Base-by-base conservation (phyloP, 2,797 vertebrate species). In the Coilia nasus region DNA sequence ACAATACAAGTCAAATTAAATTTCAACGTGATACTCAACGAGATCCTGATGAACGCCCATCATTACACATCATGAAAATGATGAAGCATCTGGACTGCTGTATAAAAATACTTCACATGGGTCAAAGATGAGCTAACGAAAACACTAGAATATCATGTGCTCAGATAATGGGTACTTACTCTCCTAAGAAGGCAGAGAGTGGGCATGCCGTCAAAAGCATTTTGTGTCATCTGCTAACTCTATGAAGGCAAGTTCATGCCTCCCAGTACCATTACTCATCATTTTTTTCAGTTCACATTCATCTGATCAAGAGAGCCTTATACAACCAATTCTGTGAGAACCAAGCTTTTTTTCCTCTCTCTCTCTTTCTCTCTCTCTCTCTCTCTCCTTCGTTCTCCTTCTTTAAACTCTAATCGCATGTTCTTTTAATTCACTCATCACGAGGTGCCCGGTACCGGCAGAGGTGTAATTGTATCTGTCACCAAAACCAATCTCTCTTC, bases 391-490 rank as follows among this genome's bases (percentile, higher is more conserved):
- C 25, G 50, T 71, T 5, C 14, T 14, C 19, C 82, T 60, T 35
- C 28, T 60, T 64, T 62, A 64, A 62, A 64, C 28, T 46, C 59
- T 59, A 46, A 44, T 78, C 35, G 21, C 35, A 83, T 47, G 82
- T 46, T 67, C 46, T 41, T 15, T 60, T 83, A 83, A 44, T 67
- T 83, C 80, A 59, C 83, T 81, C 75, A 60, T 84, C 75, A 81
- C 44, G 47, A 67, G 67, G 47, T 54, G 28, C 50, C 41, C 44
- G 25, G 12, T 47, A 56, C 47, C 10, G 83, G 75, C 83, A 10
- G 47, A 17, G 47, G 23, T 84, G 31, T 35, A 78, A 78, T 78
- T 78, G 71, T 44, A 78, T n/a, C 19, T 56, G 44, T 47, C 25
- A 67, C 59, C 47, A 25, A 67, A 78, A 46, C 60, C 82, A 83